Evolutionary conservation across 1,140 invertebrate species (phyloP).

Genomic region (Habropoda laboriosa): DNA sequence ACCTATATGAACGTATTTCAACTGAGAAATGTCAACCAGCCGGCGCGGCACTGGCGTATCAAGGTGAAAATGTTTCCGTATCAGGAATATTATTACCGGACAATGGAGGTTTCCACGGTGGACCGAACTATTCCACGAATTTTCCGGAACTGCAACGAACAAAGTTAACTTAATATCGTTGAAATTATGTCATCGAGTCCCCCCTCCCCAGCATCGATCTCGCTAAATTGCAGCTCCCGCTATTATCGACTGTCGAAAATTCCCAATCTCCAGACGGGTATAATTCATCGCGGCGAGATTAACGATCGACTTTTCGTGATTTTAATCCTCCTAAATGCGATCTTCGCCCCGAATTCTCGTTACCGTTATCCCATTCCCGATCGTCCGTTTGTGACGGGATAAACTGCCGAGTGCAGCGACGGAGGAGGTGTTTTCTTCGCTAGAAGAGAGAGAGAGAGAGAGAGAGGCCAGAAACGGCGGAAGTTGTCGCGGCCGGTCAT

Average conservation of each 20-base stretch:
- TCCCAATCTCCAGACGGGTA: not conserved
- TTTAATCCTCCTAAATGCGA: not conserved
- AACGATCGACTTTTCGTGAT: not conserved
- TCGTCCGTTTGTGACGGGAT: not conserved
- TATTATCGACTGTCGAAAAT: constrained; percentile 2
- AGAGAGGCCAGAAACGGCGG: constrained; percentile 13
- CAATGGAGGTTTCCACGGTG: not conserved
- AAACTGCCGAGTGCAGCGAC: not conserved
- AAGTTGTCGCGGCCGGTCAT: constrained; percentile 61
- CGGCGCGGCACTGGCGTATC: not conserved
- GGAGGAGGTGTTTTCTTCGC: not conserved
- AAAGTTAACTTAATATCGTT: constrained; percentile 28
- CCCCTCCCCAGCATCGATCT: no score
- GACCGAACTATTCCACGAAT: constrained; percentile 8
- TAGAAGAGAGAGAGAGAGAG: not conserved
- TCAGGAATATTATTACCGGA: constrained; percentile 6
- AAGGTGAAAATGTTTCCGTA: constrained; percentile 3
- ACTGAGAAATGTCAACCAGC: no score
- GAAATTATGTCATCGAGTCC: not conserved
- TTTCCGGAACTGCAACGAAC: constrained; percentile 20
- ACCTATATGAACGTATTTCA: no score
- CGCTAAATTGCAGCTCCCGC: not conserved
- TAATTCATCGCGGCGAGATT: not conserved
- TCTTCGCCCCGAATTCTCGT: not conserved
- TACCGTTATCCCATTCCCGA: not conserved